Conservation (phyloP, 1,140 invertebrate genomes). For the Cotesia glomerata region DNA sequence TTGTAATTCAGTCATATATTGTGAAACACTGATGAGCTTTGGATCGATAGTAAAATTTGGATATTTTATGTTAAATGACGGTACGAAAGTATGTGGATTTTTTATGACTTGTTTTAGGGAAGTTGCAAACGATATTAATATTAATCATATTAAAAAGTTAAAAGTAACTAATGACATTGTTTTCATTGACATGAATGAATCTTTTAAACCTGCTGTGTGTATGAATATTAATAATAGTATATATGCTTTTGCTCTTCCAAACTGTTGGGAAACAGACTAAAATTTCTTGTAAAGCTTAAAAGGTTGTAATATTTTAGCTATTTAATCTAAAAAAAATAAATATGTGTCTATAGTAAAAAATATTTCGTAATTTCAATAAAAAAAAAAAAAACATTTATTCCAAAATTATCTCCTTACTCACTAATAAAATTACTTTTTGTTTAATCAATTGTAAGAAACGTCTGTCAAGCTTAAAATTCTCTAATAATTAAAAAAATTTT, state of each 20-base stretch:
- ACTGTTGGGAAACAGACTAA: slow-evolving; percentile 4
- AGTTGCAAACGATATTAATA: neutral
- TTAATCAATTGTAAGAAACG: no score
- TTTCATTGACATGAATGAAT: neutral
- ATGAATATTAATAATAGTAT: neutral
- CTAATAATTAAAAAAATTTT: no score
- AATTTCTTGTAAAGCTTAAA: neutral
- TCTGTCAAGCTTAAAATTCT: no score
- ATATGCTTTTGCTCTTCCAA: neutral
- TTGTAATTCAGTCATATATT: neutral
- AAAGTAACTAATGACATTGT: neutral
- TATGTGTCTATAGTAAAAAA: no score
- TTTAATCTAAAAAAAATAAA: no score
- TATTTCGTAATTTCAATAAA: no score
- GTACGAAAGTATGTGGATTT: neutral
- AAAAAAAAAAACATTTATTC: no score
- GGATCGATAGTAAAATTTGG: neutral
- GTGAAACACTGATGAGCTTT: neutral
- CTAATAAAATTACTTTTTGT: no score
- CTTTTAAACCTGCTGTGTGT: neutral
- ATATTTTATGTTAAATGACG: neutral
- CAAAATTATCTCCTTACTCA: no score
- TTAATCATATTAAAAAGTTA: neutral
- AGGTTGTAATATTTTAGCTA: no score
- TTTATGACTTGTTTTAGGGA: neutral